Evolutionary conservation across 2,797 vertebrate genomes (phyloP).

Genomic region (Harpagifer antarcticus): DNA sequence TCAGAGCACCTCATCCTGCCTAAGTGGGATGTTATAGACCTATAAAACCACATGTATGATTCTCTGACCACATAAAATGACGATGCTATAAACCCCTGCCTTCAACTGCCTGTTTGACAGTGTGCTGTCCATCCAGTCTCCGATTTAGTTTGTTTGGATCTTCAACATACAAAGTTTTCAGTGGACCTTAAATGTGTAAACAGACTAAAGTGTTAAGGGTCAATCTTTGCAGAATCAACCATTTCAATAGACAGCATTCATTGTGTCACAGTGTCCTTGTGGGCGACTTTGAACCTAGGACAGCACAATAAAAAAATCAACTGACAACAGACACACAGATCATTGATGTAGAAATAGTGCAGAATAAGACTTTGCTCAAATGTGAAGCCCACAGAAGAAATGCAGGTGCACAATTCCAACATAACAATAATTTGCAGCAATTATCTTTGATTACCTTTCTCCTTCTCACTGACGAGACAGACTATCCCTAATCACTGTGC

Average conservation of each 20-base stretch:
- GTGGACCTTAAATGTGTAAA: not conserved
- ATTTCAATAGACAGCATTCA: not conserved
- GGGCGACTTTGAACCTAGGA: conserved; percentile 17
- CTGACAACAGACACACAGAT: conserved; percentile 42
- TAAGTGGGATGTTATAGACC: not conserved
- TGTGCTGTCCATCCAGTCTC: not conserved
- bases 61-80: not conserved
- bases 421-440: conserved; percentile 72
- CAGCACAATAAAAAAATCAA: conserved; percentile 20
- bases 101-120: not conserved
- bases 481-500: conserved; percentile 67
- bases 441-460: conserved; percentile 78
- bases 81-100: not conserved
- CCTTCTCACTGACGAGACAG: conserved; percentile 54
- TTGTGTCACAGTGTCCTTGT: conserved; percentile 7
- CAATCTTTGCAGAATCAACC: not conserved
- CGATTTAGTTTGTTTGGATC: not conserved
- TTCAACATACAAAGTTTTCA: conserved; percentile 8
- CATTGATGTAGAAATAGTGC: conserved; percentile 4
- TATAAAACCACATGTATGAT: not conserved
- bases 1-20: not conserved
- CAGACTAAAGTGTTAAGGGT: not conserved
- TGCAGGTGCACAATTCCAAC: conserved; percentile 79
- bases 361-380: conserved; percentile 27
- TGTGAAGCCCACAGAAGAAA: conserved; percentile 46